Evolutionary conservation across 2,113 vertebrate species (phyloP), one percentile per base, ranked within the genome.

Genomic region (Chlamydotis undulata): DNA sequence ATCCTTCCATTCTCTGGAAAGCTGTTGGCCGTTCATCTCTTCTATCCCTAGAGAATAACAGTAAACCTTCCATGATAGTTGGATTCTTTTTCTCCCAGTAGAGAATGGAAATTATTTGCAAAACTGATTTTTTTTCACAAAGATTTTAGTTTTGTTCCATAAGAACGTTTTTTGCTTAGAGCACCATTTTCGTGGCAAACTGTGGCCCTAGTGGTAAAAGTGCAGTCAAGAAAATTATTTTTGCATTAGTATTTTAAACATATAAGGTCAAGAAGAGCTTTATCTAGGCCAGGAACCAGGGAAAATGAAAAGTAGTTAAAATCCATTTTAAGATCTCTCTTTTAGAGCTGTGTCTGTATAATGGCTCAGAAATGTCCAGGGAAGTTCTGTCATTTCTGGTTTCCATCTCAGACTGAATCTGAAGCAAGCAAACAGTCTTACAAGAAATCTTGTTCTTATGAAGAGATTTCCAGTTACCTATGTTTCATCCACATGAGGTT

Each of bases 371-470:
- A 96, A 92, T 81, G 41, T 78, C 76, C 64, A 81, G 80, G 80
- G 94, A 95, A 87, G n/a, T 65, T 93, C 77, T 93, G 73, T 67
- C 77, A 79, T 87, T 89, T 92, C 92, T 93, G 61, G 50, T 94
- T 96, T 96, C 73, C n/a, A 76, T 82, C 73, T 93, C 76, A 84
- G 80, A 65, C 61, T 90, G 53, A 86, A 93, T 78, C 60, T 41
- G 71, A 85, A 91, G 80, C 28, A 94, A 81, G 56, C 47, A 83
- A 93, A 64, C 19, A 75, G 17, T 55, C 83, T 68, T 69, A 71
- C 28, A 68, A 71, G 64, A 81, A 94, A 18, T 6, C 24, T 89
- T 69, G 35, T 57, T 87, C 74, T 82, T 90, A 65, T 5, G n/a
- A 76, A 78, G 65, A 77, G 29, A 78, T 89, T 96, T 95, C 60